Conservation (phyloP, 2,797 vertebrate genomes). For the Pseudochirops cupreus region DNA sequence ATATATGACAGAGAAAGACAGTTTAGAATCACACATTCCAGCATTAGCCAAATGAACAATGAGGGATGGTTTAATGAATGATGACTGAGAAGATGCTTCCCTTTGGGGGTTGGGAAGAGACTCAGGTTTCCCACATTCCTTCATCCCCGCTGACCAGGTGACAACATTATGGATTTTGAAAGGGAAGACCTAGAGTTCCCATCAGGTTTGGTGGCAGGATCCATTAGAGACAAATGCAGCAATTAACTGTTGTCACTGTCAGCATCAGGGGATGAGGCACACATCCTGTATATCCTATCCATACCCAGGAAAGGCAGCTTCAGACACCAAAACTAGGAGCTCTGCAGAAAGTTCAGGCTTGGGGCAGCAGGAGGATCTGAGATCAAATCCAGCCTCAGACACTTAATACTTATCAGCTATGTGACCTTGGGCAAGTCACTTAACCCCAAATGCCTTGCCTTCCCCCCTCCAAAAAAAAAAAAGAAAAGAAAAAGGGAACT, state of each 20-base stretch:
- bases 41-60: background rate
- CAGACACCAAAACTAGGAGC: background rate
- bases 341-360: background rate
- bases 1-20: background rate
- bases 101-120: background rate
- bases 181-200: background rate
- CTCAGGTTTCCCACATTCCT: background rate
- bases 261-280: background rate
- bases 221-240: background rate
- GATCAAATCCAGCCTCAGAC: too few relatives aligned
- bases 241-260: background rate
- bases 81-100: background rate
- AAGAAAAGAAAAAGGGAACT: background rate
- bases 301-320: background rate
- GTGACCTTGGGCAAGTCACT: too few relatives aligned
- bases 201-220: background rate
- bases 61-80: background rate
- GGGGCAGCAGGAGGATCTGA: too few relatives aligned
- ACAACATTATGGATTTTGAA: background rate
- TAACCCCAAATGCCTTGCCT: too few relatives aligned
- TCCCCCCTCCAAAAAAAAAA: too few relatives aligned
- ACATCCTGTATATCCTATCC: too few relatives aligned
- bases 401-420: too few relatives aligned
- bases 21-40: background rate
- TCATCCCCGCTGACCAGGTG: background rate